Conservation (phyloP, 2,797 vertebrate genomes). For the Anolis apletophallus region DNA sequence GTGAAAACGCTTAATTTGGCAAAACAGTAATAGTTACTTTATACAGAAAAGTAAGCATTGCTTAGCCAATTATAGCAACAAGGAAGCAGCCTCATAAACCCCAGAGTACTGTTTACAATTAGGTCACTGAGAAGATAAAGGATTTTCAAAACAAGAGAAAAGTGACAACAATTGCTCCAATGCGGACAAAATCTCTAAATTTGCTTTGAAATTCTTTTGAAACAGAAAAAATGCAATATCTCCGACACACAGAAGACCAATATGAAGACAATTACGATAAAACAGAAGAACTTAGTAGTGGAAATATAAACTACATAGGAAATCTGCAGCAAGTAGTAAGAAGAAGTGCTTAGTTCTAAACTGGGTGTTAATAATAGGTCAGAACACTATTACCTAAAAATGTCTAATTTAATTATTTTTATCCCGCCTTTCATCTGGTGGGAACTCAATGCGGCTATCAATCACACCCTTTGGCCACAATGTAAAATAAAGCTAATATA, state of each 20-base stretch:
- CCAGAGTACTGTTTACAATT: slow-evolving; percentile 39
- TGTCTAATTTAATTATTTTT: slow-evolving; percentile 34
- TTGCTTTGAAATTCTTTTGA: background rate
- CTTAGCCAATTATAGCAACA: background rate
- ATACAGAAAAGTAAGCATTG: background rate
- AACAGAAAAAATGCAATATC: background rate
- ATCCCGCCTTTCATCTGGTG: too few species aligned
- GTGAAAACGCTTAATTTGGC: slow-evolving; percentile 4
- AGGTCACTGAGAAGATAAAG: slow-evolving; percentile 35
- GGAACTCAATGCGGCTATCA: too few species aligned
- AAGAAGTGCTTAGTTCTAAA: background rate
- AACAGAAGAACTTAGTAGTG: background rate
- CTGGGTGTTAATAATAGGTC: slow-evolving; percentile 15
- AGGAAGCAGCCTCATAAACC: background rate
- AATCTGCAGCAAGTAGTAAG: slow-evolving; percentile 25
- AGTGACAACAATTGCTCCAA: background rate
- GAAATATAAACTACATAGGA: slow-evolving; percentile 2
- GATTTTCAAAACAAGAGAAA: slow-evolving; percentile 36
- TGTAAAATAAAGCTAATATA: too few species aligned
- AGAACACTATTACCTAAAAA: slow-evolving; percentile 40
- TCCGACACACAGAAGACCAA: background rate
- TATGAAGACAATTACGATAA: background rate
- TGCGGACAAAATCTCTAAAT: background rate
- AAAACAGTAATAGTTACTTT: background rate
- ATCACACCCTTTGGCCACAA: too few species aligned